Base-by-base conservation (phyloP, 2,113 vertebrate species). In the Coreoperca whiteheadi region DNA sequence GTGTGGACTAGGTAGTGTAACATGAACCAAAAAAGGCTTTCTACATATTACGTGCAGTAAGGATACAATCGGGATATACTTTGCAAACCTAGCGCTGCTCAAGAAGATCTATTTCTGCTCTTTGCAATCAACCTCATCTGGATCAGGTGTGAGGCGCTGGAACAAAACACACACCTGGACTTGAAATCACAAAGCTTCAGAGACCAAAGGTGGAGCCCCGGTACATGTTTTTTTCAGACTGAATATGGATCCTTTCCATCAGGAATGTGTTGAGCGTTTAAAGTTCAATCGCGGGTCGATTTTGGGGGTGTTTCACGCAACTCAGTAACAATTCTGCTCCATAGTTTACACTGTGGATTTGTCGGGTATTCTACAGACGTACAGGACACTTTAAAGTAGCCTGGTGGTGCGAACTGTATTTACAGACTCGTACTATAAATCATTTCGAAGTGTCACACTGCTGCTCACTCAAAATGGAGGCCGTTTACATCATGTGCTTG, bases 151-250 rank as follows among this genome's bases (percentile, higher is more conserved):
- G 50, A 64, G 50, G 16, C 18, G 25, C 18, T 16, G n/a, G 18
- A 43, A 37, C 48, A 75, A 23, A n/a, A 5, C 77, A 53, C 32
- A 43, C 23, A 65, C 15, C 61, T 77, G 81, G 18, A 76, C 76
- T 28, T 61, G 14, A 43, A 59, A 32, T 57, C 60, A 46, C 23
- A 70, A 37, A 37, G 32, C 50, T 0, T 18, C 4, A 43, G 46
- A 72, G 37, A 54, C 54, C 64, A 37, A 41, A 51, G 8, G 2
- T 4, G 61, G 37, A 56, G 28, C 57, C 1, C 11, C 16, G 1
- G 1, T 14, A 14, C 56, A 48, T 21, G 32, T 0, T 0, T 60
- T n/a, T 21, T 60, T 43, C 37, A 68, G 48, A 46, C 37, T 0
- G 12, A 66, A 53, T 46, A 25, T 39, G 69, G 60, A 16, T 59